Evolutionary conservation across 2,113 vertebrate genomes (phyloP).

Genomic region (Lophochroa leadbeateri): DNA sequence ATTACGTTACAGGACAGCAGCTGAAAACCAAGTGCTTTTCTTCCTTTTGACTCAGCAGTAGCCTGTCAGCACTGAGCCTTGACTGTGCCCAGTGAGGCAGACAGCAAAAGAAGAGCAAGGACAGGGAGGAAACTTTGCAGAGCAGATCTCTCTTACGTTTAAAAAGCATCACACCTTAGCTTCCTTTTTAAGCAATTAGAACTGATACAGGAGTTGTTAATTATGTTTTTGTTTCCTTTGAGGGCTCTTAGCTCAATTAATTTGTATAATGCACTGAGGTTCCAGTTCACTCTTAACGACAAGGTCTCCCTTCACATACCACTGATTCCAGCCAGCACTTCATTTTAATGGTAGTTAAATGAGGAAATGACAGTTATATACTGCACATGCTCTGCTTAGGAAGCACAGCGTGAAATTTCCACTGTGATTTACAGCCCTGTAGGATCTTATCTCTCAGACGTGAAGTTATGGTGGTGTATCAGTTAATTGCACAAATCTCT

Average conservation of each 20-base stretch:
- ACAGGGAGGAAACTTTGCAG: background rate
- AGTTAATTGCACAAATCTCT: background rate
- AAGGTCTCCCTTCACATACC: background rate
- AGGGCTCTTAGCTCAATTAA: conserved; percentile 11
- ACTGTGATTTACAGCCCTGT: background rate
- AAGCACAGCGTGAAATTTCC: background rate
- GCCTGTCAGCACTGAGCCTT: background rate
- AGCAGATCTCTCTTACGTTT: accelerated
- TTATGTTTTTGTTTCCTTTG: conserved; percentile 29
- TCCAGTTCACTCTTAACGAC: conserved; percentile 34
- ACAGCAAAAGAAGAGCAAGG: background rate
- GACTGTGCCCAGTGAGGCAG: background rate
- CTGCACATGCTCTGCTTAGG: background rate
- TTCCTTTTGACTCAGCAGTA: background rate
- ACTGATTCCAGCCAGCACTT: background rate
- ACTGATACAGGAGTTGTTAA: background rate
- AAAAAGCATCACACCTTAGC: background rate
- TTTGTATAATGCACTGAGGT: background rate
- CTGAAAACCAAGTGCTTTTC: background rate
- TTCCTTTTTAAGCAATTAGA: background rate
- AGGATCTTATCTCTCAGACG: background rate
- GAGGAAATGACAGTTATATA: background rate
- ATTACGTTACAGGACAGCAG: background rate
- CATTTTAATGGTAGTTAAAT: background rate
- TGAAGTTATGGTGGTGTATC: background rate